Evolutionary conservation across 2,113 vertebrate genomes (phyloP).

Genomic region (Pedetes capensis): DNA sequence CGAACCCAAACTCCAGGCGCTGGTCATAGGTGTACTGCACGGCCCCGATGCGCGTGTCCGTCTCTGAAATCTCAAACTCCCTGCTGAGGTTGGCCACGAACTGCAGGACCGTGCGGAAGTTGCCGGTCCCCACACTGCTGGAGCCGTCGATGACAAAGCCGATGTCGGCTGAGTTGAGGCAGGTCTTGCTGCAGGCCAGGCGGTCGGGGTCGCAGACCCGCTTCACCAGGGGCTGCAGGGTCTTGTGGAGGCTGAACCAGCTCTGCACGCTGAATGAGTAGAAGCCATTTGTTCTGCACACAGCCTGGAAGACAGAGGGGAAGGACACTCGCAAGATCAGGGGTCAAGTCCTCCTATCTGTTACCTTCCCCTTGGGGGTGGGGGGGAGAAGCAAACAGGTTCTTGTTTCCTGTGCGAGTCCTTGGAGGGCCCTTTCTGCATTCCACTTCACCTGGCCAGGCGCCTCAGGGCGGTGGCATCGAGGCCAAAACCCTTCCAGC

Average conservation of each 20-base stretch:
- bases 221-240: slow-evolving; percentile 91
- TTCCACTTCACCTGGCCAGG: background rate
- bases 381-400: background rate
- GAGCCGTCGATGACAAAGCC: slow-evolving; percentile 97
- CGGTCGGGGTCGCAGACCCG: slow-evolving; percentile 91
- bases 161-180: slow-evolving; percentile 95
- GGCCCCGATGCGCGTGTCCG: slow-evolving; percentile 92
- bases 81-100: slow-evolving; percentile 96
- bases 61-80: slow-evolving; percentile 97
- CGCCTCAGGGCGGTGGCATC: too few species aligned
- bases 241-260: slow-evolving; percentile 94
- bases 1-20: slow-evolving; percentile 95
- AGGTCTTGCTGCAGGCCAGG: slow-evolving; percentile 97
- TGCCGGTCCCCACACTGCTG: slow-evolving; percentile 94
- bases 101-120: slow-evolving; percentile 96
- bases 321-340: background rate
- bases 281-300: slow-evolving; percentile 94
- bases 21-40: slow-evolving; percentile 99
- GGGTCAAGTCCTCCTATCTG: background rate
- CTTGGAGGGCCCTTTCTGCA: background rate
- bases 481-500: background rate
- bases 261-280: slow-evolving; percentile 91
- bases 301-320: slow-evolving; percentile 85
- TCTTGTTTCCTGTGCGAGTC: background rate
- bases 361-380: rapidly evolving